Percentiles rank a stretch among this genome's conserved stretches.
Conservation (phyloP, 2,888 invertebrate genomes). For the Sisyra nigra region DNA sequence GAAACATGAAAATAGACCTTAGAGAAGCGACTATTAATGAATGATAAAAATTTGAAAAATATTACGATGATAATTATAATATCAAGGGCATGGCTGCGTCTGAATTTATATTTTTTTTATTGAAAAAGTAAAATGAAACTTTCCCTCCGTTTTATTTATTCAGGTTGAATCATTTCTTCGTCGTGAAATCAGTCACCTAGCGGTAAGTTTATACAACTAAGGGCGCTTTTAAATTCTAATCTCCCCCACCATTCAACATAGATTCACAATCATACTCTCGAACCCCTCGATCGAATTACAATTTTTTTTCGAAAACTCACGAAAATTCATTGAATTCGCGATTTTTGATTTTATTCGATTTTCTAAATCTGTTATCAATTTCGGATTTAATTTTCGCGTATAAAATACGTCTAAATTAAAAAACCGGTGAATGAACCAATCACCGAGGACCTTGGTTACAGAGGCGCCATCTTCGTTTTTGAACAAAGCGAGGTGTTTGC, state of each 20-base stretch:
- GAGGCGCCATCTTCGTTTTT: slow-evolving; percentile 75
- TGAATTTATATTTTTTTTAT: no score
- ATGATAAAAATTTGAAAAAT: no score
- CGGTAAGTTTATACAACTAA: slow-evolving; percentile 8
- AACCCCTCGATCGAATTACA: slow-evolving; percentile 38
- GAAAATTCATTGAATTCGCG: slow-evolving; percentile 7
- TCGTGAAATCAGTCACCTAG: slow-evolving; percentile 7
- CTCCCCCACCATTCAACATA: slow-evolving; percentile 13
- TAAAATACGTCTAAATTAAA: slow-evolving; percentile 16
- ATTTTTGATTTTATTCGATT: slow-evolving; percentile 20
- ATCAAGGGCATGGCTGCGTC: no score
- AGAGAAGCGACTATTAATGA: no score
- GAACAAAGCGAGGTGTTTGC: slow-evolving; percentile 54
- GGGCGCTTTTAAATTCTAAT: slow-evolving; percentile 15
- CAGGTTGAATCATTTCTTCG: no score
- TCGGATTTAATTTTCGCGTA: slow-evolving; percentile 11
- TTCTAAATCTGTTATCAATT: not conserved
- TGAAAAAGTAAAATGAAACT: no score
- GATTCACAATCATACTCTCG: slow-evolving; percentile 39
- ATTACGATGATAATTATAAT: no score
- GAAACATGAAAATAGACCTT: no score
- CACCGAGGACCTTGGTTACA: slow-evolving; percentile 31
- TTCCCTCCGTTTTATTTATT: no score
- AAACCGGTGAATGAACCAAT: slow-evolving; percentile 26
- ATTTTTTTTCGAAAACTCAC: slow-evolving; percentile 15